phyloP scores from a whole-genome alignment of 2,113 vertebrate genomes.

The Tauraco erythrolophus region DNA sequence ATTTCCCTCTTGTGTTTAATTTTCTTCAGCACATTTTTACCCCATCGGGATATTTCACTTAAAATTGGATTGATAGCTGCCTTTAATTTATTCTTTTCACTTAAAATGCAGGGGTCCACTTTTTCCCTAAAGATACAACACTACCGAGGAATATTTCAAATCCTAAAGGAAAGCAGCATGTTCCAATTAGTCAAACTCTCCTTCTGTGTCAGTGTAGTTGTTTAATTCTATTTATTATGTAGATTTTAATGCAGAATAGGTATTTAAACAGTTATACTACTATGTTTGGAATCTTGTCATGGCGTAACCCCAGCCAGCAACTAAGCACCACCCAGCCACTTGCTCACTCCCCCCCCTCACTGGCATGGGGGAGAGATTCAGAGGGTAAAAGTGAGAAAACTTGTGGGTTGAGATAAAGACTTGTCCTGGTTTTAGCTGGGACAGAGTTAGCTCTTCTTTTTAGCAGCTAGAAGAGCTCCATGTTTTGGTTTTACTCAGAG shows the following conservation, averaged over 20 bases:
- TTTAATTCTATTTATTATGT: background rate
- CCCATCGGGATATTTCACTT: slow-evolving; percentile 11
- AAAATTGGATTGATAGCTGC: slow-evolving; percentile 29
- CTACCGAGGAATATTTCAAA: slow-evolving; percentile 14
- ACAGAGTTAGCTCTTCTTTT: too few relatives aligned
- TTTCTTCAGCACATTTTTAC: slow-evolving; percentile 37
- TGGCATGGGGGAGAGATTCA: too few relatives aligned
- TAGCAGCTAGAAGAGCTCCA: too few relatives aligned
- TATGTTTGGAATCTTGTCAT: background rate
- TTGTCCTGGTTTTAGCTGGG: too few relatives aligned
- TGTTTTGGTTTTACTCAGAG: too few relatives aligned
- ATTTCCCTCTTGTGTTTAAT: slow-evolving; percentile 18
- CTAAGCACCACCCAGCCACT: too few relatives aligned
- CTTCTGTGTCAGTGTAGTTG: background rate
- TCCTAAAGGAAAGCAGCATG: background rate
- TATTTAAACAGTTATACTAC: background rate
- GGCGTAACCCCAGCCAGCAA: too few relatives aligned
- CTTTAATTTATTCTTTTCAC: slow-evolving; percentile 36
- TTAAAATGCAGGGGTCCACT: background rate
- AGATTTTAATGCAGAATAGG: background rate
- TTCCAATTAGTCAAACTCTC: background rate
- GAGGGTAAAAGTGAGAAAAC: too few relatives aligned
- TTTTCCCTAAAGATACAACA: background rate
- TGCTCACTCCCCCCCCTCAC: too few relatives aligned
- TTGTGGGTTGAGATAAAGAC: too few relatives aligned